These are phyloP conservation scores for Oreochromis grahami DNA, from an alignment of 2,797 vertebrate species.

Conservation along the genomic window DNA sequence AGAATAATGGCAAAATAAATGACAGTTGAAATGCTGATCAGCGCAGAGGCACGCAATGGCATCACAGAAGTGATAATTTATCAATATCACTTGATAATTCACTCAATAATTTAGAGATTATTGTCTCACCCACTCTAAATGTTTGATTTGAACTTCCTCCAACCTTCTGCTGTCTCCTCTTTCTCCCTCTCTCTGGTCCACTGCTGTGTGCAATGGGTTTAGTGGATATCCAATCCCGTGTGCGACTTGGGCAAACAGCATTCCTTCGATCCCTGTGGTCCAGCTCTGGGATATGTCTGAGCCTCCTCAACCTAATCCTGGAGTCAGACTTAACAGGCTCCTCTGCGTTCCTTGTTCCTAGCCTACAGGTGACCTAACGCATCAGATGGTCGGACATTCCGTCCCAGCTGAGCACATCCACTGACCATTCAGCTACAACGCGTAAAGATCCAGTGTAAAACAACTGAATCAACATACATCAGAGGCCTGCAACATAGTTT, in stretches of 20 bases:
- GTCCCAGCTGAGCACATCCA: not conserved
- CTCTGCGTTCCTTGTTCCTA: not conserved
- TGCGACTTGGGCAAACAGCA: conserved; percentile 1
- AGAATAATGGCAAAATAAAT: not conserved
- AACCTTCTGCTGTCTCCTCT: not conserved
- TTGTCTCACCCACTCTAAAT: not conserved
- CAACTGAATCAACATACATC: not conserved
- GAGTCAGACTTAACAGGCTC: not conserved
- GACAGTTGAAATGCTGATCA: not conserved
- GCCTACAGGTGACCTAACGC: not conserved
- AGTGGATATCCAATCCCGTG: conserved; percentile 5
- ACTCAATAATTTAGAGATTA: not conserved
- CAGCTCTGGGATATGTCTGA: conserved; percentile 12
- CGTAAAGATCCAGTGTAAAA: not conserved
- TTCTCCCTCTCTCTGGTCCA: not conserved
- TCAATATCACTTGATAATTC: not conserved
- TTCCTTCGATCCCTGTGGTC: conserved; percentile 39
- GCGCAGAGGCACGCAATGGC: not conserved
- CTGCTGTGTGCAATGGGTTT: not conserved
- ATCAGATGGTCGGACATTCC: not conserved
- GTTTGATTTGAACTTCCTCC: not conserved
- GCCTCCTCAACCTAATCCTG: conserved; percentile 5
- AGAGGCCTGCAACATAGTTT: not conserved
- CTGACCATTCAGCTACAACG: not conserved
- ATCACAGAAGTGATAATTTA: not conserved